A percentile compares a stretch with the other conserved stretches of the same genome.
These are phyloP conservation scores for Carapus acus DNA, from an alignment of 2,797 vertebrate species.

Conservation along the genomic window DNA sequence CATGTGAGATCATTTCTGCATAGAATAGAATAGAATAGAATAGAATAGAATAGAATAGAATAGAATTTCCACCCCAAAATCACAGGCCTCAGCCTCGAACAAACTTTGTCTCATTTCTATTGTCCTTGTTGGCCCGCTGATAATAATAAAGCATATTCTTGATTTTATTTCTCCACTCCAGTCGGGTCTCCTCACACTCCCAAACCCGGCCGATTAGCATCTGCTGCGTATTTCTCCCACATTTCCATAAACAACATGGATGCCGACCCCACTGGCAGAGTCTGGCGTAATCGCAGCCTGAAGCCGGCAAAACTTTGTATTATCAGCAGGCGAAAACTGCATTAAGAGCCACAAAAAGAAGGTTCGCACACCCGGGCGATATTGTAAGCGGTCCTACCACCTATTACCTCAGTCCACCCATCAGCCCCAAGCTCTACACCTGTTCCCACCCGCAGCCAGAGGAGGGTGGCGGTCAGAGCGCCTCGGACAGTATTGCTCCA, in stretches of 20 bases:
- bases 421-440: too few relatives aligned
- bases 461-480: too few relatives aligned
- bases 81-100: slow-evolving; percentile 1
- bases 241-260: slow-evolving; percentile 28
- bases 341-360: not conserved
- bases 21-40: too few relatives aligned
- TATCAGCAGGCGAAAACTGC: slow-evolving; percentile 6
- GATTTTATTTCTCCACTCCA: slow-evolving; percentile 9
- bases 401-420: too few relatives aligned
- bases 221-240: slow-evolving; percentile 18
- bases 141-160: slow-evolving; percentile 21
- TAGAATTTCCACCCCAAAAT: too few relatives aligned
- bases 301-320: slow-evolving; percentile 14
- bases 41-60: too few relatives aligned
- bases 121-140: slow-evolving; percentile 3
- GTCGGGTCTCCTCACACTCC: slow-evolving; percentile 2
- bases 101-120: slow-evolving; percentile 13
- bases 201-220: slow-evolving; percentile 4
- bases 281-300: slow-evolving; percentile 3
- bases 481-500: too few relatives aligned
- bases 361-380: not conserved
- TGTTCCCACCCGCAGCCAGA: not conserved
- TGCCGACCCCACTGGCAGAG: slow-evolving; percentile 13
- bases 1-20: too few relatives aligned
- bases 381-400: slow-evolving; percentile 1